A percentile compares a stretch with the other conserved stretches of the same genome.
Evolutionary conservation across 2,797 vertebrate genomes (phyloP).

Genomic region (Steatocranus sp.): DNA sequence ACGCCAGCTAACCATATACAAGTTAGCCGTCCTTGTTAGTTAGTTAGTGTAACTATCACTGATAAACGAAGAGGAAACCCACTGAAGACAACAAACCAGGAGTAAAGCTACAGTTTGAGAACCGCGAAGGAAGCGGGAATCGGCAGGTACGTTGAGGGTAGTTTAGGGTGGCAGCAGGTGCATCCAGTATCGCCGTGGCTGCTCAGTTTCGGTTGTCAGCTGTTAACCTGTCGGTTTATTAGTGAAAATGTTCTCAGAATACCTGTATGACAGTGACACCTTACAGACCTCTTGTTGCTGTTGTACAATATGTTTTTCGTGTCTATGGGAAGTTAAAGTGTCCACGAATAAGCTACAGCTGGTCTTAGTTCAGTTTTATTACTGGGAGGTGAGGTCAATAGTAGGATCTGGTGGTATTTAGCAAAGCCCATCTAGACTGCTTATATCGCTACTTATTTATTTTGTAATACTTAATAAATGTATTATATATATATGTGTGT

Average conservation of each 20-base stretch:
- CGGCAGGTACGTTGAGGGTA: slow-evolving; percentile 52
- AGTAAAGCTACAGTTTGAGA: not conserved
- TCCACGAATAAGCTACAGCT: not conserved
- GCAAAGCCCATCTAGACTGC: not conserved
- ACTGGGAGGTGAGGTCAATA: not conserved
- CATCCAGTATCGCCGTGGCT: slow-evolving; percentile 30
- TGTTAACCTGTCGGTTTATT: not conserved
- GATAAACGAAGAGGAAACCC: not conserved
- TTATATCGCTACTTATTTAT: not conserved
- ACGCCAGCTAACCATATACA: not conserved
- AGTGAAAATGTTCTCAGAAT: accelerated
- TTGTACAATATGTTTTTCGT: not conserved
- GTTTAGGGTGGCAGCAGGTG: slow-evolving; percentile 54
- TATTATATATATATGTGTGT: not conserved
- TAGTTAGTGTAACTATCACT: not conserved
- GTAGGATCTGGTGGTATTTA: not conserved
- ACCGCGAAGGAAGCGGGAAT: not conserved
- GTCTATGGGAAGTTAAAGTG: not conserved
- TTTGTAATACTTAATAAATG: not conserved
- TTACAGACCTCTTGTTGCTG: not conserved
- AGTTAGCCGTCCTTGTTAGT: not conserved
- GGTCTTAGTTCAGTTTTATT: not conserved
- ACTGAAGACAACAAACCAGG: not conserved
- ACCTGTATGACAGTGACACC: not conserved
- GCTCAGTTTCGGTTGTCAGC: slow-evolving; percentile 62